These are phyloP conservation scores for Cyprinus carpio DNA, from an alignment of 2,113 vertebrate genomes.

Conservation along the genomic window DNA sequence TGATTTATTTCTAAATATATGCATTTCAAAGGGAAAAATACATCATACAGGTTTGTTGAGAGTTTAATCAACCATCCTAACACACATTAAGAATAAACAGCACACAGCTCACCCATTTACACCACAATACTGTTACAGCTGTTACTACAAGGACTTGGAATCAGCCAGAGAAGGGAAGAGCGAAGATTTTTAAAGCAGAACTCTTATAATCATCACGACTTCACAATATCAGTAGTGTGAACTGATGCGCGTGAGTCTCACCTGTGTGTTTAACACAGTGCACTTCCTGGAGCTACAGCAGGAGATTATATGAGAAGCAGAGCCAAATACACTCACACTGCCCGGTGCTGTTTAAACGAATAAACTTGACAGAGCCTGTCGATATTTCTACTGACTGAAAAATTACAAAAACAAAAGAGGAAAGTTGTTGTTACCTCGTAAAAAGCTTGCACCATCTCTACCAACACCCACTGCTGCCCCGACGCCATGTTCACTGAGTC, in stretches of 20 bases:
- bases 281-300: conserved; percentile 23
- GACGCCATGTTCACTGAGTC: conserved; percentile 73
- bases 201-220: neutral
- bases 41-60: neutral
- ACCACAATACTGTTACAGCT: neutral
- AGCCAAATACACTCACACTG: neutral
- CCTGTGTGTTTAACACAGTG: neutral
- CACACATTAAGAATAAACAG: neutral
- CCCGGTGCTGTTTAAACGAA: neutral
- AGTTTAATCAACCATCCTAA: neutral
- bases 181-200: neutral
- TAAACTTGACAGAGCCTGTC: too few species aligned
- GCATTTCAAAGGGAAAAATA: neutral
- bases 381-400: neutral
- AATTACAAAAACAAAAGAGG: neutral
- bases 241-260: neutral
- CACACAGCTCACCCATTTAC: neutral
- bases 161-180: neutral
- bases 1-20: neutral
- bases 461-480: conserved; percentile 94
- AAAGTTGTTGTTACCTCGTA: conserved; percentile 81
- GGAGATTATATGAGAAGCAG: neutral
- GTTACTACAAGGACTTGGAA: neutral
- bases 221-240: neutral
- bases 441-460: conserved; percentile 95